A percentile compares a stretch with the other conserved stretches of the same genome.
Conservation (phyloP, 2,797 vertebrate genomes). For the Arrhamphus sclerolepis region DNA sequence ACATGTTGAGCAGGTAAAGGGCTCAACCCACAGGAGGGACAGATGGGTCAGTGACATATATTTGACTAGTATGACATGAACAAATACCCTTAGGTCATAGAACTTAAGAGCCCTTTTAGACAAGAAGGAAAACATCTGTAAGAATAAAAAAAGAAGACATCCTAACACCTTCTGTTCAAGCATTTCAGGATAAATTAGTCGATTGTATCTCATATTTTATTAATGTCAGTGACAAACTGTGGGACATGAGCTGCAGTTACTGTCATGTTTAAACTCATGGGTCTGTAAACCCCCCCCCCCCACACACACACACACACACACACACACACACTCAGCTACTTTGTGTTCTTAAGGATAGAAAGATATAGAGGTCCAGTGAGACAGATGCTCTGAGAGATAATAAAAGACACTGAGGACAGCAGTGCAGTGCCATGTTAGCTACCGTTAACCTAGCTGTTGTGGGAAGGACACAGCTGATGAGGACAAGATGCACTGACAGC, state of each 20-base stretch:
- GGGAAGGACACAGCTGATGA: conserved; percentile 65
- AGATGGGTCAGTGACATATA: no score
- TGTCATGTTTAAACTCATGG: not conserved
- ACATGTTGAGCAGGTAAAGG: no score
- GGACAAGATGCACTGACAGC: conserved; percentile 68
- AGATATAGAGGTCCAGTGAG: conserved; percentile 3
- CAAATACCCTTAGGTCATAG: no score
- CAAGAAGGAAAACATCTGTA: no score
- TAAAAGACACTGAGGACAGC: conserved; percentile 34
- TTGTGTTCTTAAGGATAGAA: conserved; percentile 17
- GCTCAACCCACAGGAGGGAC: no score
- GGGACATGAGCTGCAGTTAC: conserved; percentile 6
- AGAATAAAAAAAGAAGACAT: no score
- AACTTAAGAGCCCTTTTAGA: no score
- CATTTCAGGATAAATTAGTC: no score
- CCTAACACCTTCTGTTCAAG: no score
- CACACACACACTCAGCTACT: not conserved
- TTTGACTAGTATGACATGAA: no score
- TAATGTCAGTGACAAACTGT: not conserved
- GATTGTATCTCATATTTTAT: not conserved
- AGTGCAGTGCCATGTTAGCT: conserved; percentile 48
- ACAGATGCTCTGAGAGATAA: conserved; percentile 22
- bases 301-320: no score
- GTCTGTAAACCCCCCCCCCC: no score
- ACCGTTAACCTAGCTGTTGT: conserved; percentile 60